phyloP scores from a whole-genome alignment of 1,140 invertebrate genomes.

The Oscheius sp. region DNA sequence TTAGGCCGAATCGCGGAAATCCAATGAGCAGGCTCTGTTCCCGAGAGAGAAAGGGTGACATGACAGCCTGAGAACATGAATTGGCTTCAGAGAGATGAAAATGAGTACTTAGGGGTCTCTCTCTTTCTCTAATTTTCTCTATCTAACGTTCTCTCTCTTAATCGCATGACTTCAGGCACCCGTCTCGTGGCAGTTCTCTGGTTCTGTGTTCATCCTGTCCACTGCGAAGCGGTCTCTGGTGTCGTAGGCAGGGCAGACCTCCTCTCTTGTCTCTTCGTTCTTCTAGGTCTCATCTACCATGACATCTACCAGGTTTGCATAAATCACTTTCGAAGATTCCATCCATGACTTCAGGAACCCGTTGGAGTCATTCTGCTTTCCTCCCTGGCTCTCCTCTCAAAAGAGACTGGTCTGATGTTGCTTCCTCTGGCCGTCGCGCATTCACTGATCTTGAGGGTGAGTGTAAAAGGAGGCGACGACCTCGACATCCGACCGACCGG shows the following conservation, averaged over 20 bases:
- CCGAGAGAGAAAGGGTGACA: no score
- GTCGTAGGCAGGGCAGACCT: constrained; percentile 32
- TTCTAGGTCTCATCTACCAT: constrained; percentile 57
- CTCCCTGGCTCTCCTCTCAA: not conserved
- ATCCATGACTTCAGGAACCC: not conserved
- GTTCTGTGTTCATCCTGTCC: constrained; percentile 37
- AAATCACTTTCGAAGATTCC: not conserved
- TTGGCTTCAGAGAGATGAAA: no score
- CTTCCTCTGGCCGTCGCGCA: not conserved
- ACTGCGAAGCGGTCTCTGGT: constrained; percentile 31
- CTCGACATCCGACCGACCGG: not conserved
- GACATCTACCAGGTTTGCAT: constrained; percentile 41
- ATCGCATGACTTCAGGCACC: constrained; percentile 9
- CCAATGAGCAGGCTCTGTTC: no score
- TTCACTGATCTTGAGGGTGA: not conserved
- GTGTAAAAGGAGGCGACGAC: not conserved
- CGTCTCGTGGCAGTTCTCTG: constrained; percentile 16
- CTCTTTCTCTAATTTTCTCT: no score
- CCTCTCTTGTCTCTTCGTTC: constrained; percentile 61
- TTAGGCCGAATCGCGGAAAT: no score
- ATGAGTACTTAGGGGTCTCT: no score
- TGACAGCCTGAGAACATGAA: no score
- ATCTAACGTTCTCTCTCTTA: constrained; percentile 1
- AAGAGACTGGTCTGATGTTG: constrained; percentile 1
- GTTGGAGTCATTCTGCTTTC: not conserved